Percentiles rank a stretch among this genome's conserved stretches.
These are phyloP conservation scores for Drosophila insularis DNA, from an alignment of 1,140 invertebrate species.

Conservation along the genomic window DNA sequence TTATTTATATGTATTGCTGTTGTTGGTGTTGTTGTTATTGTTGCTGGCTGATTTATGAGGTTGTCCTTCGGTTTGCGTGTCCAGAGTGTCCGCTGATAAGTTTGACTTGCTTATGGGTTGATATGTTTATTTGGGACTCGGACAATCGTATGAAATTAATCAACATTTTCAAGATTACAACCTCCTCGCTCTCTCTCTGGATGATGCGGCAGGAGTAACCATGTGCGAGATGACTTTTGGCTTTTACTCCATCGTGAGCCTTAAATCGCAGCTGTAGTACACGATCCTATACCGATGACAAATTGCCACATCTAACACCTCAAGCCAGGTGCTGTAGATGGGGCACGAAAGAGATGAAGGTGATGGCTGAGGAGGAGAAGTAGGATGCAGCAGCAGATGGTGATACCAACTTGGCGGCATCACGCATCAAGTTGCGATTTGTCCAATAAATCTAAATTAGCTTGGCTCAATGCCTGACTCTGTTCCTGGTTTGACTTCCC, in stretches of 20 bases:
- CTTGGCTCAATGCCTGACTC: slow-evolving; percentile 35
- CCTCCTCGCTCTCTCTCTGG: neutral
- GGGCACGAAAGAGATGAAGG: slow-evolving; percentile 40
- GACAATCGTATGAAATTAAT: slow-evolving; percentile 71
- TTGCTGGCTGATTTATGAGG: slow-evolving; percentile 65
- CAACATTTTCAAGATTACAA: slow-evolving; percentile 60
- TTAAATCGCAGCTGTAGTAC: slow-evolving; percentile 62
- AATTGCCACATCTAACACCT: slow-evolving; percentile 68
- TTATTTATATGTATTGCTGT: slow-evolving; percentile 19
- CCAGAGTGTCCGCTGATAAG: slow-evolving; percentile 51
- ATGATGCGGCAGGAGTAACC: slow-evolving; percentile 30
- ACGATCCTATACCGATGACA: slow-evolving; percentile 69
- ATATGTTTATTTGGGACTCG: slow-evolving; percentile 77
- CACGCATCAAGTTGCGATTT: slow-evolving; percentile 71
- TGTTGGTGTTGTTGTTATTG: slow-evolving; percentile 12
- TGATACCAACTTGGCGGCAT: slow-evolving; percentile 48
- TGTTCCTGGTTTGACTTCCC: slow-evolving; percentile 49
- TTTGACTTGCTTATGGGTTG: slow-evolving; percentile 57
- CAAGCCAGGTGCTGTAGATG: slow-evolving; percentile 36
- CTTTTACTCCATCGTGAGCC: slow-evolving; percentile 34
- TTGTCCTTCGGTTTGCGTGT: slow-evolving; percentile 70
- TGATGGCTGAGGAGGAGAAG: neutral
- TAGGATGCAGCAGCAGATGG: neutral
- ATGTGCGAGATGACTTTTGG: slow-evolving; percentile 25
- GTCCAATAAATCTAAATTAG: slow-evolving; percentile 80